phyloP scores from a whole-genome alignment of 2,797 vertebrate genomes.

The Neosalanx taihuensis region DNA sequence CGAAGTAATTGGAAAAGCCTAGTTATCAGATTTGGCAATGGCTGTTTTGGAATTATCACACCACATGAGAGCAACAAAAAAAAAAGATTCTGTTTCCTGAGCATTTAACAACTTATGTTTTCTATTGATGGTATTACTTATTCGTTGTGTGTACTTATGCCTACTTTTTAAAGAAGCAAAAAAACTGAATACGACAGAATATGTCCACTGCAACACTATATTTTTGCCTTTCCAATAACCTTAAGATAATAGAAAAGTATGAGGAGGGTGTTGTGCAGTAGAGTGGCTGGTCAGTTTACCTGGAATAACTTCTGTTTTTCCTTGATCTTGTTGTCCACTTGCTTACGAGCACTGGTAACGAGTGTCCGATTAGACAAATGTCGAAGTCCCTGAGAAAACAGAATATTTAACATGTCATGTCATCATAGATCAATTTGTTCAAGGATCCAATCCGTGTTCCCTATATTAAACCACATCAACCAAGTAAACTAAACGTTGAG shows the following conservation, averaged over 20 bases:
- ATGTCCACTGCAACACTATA: not conserved
- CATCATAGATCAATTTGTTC: not conserved
- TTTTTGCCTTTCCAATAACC: too few species aligned
- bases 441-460: not conserved
- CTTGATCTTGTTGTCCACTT: slow-evolving; percentile 71
- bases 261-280: too few species aligned
- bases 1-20: slow-evolving; percentile 44
- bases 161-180: too few species aligned
- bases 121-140: too few species aligned
- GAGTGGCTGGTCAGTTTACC: slow-evolving; percentile 54
- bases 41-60: slow-evolving; percentile 28
- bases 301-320: slow-evolving; percentile 83
- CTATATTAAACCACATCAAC: not conserved
- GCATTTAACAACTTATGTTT: not conserved
- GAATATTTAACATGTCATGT: not conserved
- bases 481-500: not conserved
- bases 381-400: slow-evolving; percentile 62
- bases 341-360: slow-evolving; percentile 71
- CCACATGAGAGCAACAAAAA: slow-evolving; percentile 26
- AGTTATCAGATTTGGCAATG: slow-evolving; percentile 33
- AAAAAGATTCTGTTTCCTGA: slow-evolving; percentile 46
- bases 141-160: too few species aligned
- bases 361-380: slow-evolving; percentile 73
- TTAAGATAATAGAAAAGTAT: too few species aligned
- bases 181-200: too few species aligned